A percentile compares a stretch with the other conserved stretches of the same genome.
phyloP scores from a whole-genome alignment of 64 coral and sea anemone species.

The Montipora sp. region DNA sequence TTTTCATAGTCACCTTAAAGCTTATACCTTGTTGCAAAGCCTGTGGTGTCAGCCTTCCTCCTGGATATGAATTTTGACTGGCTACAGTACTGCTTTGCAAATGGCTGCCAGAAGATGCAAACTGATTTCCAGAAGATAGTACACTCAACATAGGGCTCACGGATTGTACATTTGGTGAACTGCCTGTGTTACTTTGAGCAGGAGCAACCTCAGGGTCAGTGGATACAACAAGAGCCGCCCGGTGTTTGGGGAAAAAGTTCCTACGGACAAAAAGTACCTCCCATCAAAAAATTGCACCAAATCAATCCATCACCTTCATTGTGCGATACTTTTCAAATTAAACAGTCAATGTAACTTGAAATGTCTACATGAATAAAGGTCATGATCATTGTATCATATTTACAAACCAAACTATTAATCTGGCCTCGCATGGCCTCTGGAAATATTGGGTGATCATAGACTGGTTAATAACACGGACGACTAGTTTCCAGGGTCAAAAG shows the following conservation, averaged over 20 bases:
- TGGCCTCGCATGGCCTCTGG: no score
- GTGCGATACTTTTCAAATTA: no score
- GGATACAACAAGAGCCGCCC: constrained; percentile 68
- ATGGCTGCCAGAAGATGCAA: constrained; percentile 3
- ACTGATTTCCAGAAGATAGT: constrained; percentile 39
- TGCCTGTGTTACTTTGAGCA: constrained; percentile 30
- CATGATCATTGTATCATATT: no score
- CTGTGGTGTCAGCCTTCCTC: constrained; percentile 80
- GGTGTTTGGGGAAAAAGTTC: constrained; percentile 92
- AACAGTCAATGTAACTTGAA: no score
- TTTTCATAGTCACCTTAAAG: background rate
- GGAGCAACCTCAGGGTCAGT: constrained; percentile 28
- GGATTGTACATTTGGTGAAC: background rate
- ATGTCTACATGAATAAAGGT: no score
- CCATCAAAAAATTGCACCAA: background rate
- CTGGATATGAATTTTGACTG: constrained; percentile 53
- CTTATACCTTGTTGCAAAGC: constrained; percentile 83
- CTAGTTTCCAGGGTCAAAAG: no score
- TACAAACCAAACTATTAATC: no score
- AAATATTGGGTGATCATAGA: no score
- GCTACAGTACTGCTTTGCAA: background rate
- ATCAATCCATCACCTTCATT: background rate
- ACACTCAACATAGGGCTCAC: constrained; percentile 58
- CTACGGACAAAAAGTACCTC: background rate
- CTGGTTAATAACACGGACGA: no score